Percentiles rank a stretch among this genome's conserved stretches.
Conservation (phyloP, 2,113 vertebrate genomes). For the Aphelocoma coerulescens region DNA sequence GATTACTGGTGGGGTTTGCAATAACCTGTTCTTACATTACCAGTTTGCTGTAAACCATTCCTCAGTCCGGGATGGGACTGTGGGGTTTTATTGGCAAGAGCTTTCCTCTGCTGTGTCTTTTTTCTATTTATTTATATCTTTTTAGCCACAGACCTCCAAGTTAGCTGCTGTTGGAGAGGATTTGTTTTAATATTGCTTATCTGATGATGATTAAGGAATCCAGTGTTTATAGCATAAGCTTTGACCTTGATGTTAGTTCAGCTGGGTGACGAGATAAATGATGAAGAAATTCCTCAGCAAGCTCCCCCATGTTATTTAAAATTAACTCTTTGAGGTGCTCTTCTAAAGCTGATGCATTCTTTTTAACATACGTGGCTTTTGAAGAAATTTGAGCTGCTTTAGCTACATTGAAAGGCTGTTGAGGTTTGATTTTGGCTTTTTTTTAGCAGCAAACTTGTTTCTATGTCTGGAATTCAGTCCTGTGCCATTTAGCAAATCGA, state of each 20-base stretch:
- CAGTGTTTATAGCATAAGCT: neutral
- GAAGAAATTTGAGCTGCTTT: neutral
- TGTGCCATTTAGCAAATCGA: neutral
- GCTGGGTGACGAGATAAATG: neutral
- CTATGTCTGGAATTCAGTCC: neutral
- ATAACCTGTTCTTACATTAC: neutral
- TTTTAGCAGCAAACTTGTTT: neutral
- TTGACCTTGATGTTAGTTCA: conserved; percentile 38
- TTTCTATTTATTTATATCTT: neutral
- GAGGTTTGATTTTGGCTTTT: neutral
- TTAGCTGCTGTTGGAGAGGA: neutral
- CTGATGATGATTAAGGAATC: conserved; percentile 39
- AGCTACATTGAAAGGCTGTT: neutral
- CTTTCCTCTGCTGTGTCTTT: neutral
- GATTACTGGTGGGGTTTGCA: neutral
- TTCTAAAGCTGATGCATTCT: neutral
- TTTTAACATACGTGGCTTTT: neutral
- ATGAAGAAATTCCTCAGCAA: conserved; percentile 10
- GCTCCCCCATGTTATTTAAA: neutral
- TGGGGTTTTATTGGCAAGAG: neutral
- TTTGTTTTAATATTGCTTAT: conserved; percentile 28
- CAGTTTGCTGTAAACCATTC: neutral
- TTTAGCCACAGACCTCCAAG: neutral
- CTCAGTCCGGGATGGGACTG: neutral
- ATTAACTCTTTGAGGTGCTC: neutral